Evolutionary conservation across 2,797 vertebrate species (phyloP), one percentile per base, ranked within the genome.

Genomic region (Botia almorhae): DNA sequence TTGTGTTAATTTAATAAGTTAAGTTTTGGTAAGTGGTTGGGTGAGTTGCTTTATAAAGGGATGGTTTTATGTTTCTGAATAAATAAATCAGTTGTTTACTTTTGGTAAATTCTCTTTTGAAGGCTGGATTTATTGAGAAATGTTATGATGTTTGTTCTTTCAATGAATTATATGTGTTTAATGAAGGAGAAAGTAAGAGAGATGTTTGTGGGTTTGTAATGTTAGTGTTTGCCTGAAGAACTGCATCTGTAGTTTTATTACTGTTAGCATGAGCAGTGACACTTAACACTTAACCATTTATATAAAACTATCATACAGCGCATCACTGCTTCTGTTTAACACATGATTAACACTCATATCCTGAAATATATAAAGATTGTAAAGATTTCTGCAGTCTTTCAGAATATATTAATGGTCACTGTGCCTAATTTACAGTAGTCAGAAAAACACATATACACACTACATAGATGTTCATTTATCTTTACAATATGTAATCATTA

Each of bases 1-100:
- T 70, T 89, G 50, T 91, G 92, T 91, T 93, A 92, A 93, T 92
- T 93, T 93, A 92, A 26, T 26, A 74, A 46, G 65, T 26, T 26
- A 2, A 26, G 73, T 67, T 69, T 87, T 65, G 77, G 67, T 75
- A 56, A 78, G 67, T 55, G 72, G 60, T 50, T 76, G 72, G 68
- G 58, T 69, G 63, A 68, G 63, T 4, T 8, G 11, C 50, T 23
- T 68, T n/a, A 16, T 68, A 68, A 74, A 73, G 69, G 21, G 81
- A 68, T 65, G 21, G 2, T 26, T 26, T 1, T 26, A 69, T 71
- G 76, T 46, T 79, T 69, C 17, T 48, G 56, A 46, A 60, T 61
- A 43, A 58, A 70, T 29, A 46, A 29, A 68, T 58, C n/a, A 61
- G 51, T 67, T 26, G 26, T 71, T 71, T 46, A 53, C 10, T 69